Evolutionary conservation across 2,113 vertebrate species (phyloP), one percentile per base, ranked within the genome.

Genomic region (Neolamprologus modestus): DNA sequence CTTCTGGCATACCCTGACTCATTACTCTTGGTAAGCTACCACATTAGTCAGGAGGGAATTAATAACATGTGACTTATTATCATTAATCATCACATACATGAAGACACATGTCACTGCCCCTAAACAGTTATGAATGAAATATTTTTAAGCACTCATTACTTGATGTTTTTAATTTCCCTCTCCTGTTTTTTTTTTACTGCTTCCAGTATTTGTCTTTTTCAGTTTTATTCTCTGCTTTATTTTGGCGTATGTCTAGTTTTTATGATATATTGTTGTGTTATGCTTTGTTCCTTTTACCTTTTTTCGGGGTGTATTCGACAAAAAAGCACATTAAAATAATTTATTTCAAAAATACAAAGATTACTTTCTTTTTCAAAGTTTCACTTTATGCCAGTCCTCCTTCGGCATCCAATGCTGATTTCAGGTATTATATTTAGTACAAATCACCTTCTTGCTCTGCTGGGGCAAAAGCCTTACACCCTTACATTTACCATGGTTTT

Each of bases 31-130:
- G 42, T 78, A 78, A 78, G 71, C 71, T 31, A 78, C 42, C 24
- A 47, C 71, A 50, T 78, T 50, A 78, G 73, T 78, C 26, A 52
- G 26, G 73, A n/a, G 26, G 26, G 42, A 78, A 52, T 78, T 78
- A 78, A 33, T n/a, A 78, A 50, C 45, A 78, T 52, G 73, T 78
- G 73, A 78, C 26, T 78, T 78, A 52, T 78, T 78, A 78, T 52
- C 45, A n/a, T 33, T 50, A 78, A 52, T 78, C 73, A 52, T 33
- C 45, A 6, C 26, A 78, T 52, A 78, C 73, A 52, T 33, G 7
- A 52, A 6, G 45, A 78, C 73, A 78, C 73, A 78, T 78, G 45
- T 78, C 73, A 52, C 73, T 78, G 26, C 45, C 73, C 45, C 45
- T 52, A 78, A 78, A 47, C 24, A 47, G 42, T 28, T 76, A 47